These are phyloP conservation scores for Oceanodroma tethys DNA, from an alignment of 2,113 vertebrate genomes.

Conservation along the genomic window DNA sequence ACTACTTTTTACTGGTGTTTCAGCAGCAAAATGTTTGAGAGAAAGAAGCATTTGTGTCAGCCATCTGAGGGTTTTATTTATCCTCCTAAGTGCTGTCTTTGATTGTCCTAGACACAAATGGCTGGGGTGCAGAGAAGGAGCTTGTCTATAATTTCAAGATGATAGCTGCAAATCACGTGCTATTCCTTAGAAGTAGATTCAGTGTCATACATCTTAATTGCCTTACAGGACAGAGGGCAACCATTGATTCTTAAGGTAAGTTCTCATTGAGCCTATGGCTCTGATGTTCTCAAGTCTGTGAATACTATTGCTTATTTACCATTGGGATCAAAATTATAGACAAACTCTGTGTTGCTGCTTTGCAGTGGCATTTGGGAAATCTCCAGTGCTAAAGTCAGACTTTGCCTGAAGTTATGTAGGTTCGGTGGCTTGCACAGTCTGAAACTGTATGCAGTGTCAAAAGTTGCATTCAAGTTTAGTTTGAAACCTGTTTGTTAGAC, in stretches of 20 bases:
- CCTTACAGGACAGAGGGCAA: not conserved
- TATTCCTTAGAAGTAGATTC: not conserved
- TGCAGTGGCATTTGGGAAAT: not conserved
- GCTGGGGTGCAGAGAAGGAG: not conserved
- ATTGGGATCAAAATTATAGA: not conserved
- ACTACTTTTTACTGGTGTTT: not conserved
- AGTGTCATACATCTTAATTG: not conserved
- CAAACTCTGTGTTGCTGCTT: not conserved
- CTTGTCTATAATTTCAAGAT: not conserved
- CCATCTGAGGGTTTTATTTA: not conserved
- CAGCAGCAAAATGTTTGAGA: not conserved
- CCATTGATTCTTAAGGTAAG: not conserved
- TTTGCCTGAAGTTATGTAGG: not conserved
- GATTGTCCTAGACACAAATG: not conserved
- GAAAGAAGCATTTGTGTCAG: not conserved
- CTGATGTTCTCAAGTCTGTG: not conserved
- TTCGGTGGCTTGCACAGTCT: not conserved
- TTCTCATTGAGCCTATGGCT: rapidly evolving
- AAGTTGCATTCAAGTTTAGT: not conserved
- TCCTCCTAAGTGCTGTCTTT: not conserved
- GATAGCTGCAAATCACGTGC: not conserved
- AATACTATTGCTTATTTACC: not conserved
- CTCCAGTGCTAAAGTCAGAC: not conserved
- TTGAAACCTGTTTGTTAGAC: not conserved
- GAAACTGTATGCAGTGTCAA: not conserved